These are phyloP conservation scores for Prunella himalayana DNA, from an alignment of 2,113 vertebrate genomes.

Conservation along the genomic window DNA sequence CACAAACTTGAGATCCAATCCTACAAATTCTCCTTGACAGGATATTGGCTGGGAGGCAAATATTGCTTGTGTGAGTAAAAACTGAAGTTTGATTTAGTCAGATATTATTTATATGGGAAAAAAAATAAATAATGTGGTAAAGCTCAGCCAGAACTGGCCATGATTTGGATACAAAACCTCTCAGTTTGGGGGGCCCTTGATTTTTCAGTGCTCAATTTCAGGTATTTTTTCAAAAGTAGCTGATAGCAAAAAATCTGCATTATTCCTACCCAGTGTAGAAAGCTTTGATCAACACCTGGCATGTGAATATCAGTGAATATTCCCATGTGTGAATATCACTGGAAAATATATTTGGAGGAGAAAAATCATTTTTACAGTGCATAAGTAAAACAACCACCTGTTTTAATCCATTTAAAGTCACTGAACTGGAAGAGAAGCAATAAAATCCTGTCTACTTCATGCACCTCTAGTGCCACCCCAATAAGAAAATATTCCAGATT, in stretches of 20 bases:
- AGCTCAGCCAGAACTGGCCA: background rate
- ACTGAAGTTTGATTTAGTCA: background rate
- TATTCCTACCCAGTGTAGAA: background rate
- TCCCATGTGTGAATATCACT: background rate
- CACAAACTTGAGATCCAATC: background rate
- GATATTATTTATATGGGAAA: background rate
- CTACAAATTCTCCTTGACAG: background rate
- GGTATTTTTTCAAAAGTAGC: background rate
- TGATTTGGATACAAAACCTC: background rate
- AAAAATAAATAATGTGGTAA: background rate
- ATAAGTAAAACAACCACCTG: background rate
- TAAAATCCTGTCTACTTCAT: constrained; percentile 31
- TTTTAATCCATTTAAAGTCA: constrained; percentile 34
- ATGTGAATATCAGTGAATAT: background rate
- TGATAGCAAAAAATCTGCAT: background rate
- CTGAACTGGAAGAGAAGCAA: constrained; percentile 37
- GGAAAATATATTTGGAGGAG: background rate
- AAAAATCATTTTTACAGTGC: background rate
- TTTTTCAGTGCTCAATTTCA: background rate
- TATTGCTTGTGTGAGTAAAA: background rate
- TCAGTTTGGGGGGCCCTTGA: background rate
- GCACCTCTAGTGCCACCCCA: background rate
- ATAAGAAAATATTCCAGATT: constrained; percentile 65
- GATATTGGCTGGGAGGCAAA: background rate
- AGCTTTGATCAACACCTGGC: background rate